These are phyloP conservation scores for Cantharis nigra DNA, from an alignment of 2,888 invertebrate genomes.

Conservation along the genomic window DNA sequence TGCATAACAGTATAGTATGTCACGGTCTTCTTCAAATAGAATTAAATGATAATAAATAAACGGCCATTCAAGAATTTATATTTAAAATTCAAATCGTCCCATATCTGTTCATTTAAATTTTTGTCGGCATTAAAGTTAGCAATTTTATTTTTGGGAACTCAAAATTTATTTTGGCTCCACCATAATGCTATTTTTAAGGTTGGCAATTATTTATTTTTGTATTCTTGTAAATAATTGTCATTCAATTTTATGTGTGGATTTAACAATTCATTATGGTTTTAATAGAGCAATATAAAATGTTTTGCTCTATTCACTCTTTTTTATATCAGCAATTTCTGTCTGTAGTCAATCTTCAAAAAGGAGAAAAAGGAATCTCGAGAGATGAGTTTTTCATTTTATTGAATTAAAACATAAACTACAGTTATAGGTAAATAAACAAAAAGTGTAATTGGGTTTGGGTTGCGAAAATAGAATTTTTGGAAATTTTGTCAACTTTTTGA, in stretches of 20 bases:
- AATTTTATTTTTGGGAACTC: background rate
- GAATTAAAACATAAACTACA: too few species aligned
- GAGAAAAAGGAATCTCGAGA: too few species aligned
- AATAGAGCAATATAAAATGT: too few species aligned
- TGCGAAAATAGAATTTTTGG: background rate
- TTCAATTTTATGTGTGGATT: background rate
- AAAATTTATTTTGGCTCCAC: background rate
- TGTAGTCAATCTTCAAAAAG: too few species aligned
- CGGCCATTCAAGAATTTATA: background rate
- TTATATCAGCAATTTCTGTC: too few species aligned
- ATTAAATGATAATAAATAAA: background rate
- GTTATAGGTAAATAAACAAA: too few species aligned
- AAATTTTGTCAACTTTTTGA: background rate
- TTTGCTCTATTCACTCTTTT: too few species aligned
- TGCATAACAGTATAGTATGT: background rate
- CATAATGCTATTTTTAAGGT: background rate
- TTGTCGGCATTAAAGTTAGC: background rate
- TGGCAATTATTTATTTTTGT: background rate
- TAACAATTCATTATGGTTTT: too few species aligned
- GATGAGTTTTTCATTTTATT: too few species aligned
- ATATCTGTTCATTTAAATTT: background rate
- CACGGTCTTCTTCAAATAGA: constrained; percentile 2
- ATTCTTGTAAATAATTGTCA: background rate
- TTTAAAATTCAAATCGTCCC: background rate
- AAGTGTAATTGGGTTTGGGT: too few species aligned